Conservation (phyloP, 2,888 invertebrate species). For the Calameuta idolon region DNA sequence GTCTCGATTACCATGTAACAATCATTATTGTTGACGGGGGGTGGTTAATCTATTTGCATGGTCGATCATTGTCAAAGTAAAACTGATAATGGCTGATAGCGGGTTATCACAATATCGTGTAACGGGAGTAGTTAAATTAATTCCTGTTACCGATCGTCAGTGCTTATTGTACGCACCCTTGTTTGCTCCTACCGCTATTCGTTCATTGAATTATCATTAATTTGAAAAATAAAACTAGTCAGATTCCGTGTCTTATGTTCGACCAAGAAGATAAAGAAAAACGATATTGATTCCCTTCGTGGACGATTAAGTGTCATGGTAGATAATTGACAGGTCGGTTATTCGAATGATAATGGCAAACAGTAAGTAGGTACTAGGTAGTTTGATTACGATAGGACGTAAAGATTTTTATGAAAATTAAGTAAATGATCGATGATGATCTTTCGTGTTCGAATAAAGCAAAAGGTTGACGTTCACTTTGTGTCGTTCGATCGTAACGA, state of each 20-base stretch:
- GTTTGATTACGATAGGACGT: neutral
- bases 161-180: neutral
- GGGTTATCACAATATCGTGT: neutral
- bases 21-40: neutral
- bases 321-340: slow-evolving; percentile 17
- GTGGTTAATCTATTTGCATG: neutral
- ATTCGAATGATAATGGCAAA: neutral
- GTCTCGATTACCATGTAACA: neutral
- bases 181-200: neutral
- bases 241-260: neutral
- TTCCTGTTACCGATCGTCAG: neutral
- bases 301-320: slow-evolving; percentile 22
- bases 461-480: neutral
- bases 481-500: neutral
- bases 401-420: neutral
- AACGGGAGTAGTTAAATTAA: neutral
- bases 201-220: neutral
- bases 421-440: slow-evolving; percentile 26
- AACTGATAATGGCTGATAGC: neutral
- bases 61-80: neutral
- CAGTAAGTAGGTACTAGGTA: neutral
- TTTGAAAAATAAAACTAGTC: neutral
- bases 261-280: neutral
- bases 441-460: neutral
- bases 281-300: neutral